A percentile compares a stretch with the other conserved stretches of the same genome.
phyloP scores from a whole-genome alignment of 2,888 invertebrate species.

The Heliconius cydno region DNA sequence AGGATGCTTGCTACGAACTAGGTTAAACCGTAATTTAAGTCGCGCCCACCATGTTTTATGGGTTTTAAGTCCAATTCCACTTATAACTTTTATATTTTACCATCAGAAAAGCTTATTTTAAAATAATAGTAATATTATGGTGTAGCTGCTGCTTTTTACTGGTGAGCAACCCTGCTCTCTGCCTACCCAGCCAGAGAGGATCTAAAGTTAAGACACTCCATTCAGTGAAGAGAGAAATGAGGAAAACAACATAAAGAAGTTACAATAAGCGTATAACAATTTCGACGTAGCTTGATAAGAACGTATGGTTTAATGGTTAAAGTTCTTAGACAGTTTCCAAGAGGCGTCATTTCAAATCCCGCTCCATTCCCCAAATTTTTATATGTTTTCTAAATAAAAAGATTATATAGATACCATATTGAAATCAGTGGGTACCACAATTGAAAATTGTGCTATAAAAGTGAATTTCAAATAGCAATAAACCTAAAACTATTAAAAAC shows the following conservation, averaged over 20 bases:
- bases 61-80: background rate
- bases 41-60: background rate
- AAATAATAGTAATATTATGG: background rate
- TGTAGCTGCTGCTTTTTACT: background rate
- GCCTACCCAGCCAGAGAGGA: background rate
- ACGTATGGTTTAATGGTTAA: background rate
- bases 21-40: constrained; percentile 25
- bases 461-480: background rate
- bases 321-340: background rate
- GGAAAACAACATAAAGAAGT: no score
- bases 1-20: constrained; percentile 28
- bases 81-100: background rate
- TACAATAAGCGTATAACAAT: no score
- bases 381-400: no score
- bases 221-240: no score
- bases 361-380: background rate
- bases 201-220: background rate
- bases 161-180: no score
- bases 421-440: no score
- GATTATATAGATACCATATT: no score
- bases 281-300: background rate
- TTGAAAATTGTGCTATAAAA: background rate
- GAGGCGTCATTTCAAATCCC: background rate
- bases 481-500: constrained; percentile 17
- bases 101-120: background rate